Evolutionary conservation across 2,797 vertebrate genomes (phyloP).

Genomic region (Arnoldichthys spilopterus): DNA sequence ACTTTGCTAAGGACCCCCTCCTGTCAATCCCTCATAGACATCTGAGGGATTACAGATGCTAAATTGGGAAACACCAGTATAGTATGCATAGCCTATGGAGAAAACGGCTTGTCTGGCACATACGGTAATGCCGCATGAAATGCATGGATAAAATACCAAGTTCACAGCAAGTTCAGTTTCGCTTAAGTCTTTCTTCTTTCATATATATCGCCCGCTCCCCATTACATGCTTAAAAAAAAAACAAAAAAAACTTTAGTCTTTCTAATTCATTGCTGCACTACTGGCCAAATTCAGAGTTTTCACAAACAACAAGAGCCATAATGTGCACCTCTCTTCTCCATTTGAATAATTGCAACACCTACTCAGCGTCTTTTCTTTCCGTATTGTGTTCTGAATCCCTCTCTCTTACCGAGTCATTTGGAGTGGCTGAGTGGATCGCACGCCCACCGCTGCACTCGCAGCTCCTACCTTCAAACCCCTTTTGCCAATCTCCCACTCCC

Average conservation of each 20-base stretch:
- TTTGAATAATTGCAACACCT: conserved; percentile 69
- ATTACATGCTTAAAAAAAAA: no score
- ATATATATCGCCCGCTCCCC: no score
- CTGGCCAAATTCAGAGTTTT: conserved; percentile 33
- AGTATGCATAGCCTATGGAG: conserved; percentile 11
- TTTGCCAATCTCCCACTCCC: conserved; percentile 56
- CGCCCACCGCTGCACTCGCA: conserved; percentile 46
- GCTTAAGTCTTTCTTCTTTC: not conserved
- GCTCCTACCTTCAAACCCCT: conserved; percentile 64
- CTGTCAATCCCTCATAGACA: not conserved
- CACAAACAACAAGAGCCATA: conserved; percentile 30
- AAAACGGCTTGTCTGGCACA: conserved; percentile 15
- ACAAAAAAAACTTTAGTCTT: not conserved
- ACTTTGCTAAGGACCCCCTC: not conserved
- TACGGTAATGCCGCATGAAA: conserved; percentile 11
- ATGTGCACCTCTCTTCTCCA: conserved; percentile 59
- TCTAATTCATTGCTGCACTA: conserved; percentile 27
- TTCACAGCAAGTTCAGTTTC: conserved; percentile 40
- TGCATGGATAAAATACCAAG: not conserved
- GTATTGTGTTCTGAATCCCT: conserved; percentile 55
- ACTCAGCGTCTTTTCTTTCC: conserved; percentile 47
- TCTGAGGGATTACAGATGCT: not conserved
- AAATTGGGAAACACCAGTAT: conserved; percentile 14
- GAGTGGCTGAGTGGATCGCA: conserved; percentile 58
- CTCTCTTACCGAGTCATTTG: conserved; percentile 61